Evolutionary conservation across 2,113 vertebrate species (phyloP).

Genomic region (Myiagra hebetior): DNA sequence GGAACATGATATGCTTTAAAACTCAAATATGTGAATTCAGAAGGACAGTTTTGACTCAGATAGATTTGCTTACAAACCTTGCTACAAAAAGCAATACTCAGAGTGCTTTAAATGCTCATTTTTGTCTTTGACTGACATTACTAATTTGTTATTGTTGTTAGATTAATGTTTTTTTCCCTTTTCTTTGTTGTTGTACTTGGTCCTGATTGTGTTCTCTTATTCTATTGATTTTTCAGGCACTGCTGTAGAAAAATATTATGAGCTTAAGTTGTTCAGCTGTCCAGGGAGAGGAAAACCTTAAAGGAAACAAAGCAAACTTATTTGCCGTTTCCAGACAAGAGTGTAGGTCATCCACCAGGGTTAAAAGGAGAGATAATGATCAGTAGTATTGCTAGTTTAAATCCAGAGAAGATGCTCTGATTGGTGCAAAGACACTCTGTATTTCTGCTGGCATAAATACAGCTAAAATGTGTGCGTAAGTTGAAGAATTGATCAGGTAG

Average conservation of each 20-base stretch:
- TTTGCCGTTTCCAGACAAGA: neutral
- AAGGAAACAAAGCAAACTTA: neutral
- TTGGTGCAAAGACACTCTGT: neutral
- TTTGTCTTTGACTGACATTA: neutral
- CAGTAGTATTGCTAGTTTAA: neutral
- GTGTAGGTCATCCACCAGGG: neutral
- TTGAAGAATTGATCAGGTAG: neutral
- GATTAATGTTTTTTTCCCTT: neutral
- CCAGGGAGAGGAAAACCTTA: neutral
- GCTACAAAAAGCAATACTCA: neutral
- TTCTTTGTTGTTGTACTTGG: neutral
- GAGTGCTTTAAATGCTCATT: neutral
- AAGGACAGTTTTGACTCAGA: neutral
- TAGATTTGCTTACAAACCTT: neutral
- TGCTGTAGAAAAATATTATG: neutral
- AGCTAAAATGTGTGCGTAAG: neutral
- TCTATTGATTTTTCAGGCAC: slow-evolving; percentile 29
- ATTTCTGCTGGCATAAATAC: neutral
- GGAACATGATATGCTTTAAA: neutral
- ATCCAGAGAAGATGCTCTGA: neutral
- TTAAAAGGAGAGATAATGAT: neutral
- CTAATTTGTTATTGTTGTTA: slow-evolving; percentile 9
- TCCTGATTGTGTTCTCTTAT: slow-evolving; percentile 21
- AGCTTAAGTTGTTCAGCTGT: slow-evolving; percentile 11
- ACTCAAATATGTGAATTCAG: neutral